Base-by-base conservation (phyloP, 2,888 invertebrate species). In the Neoascia interrupta region DNA sequence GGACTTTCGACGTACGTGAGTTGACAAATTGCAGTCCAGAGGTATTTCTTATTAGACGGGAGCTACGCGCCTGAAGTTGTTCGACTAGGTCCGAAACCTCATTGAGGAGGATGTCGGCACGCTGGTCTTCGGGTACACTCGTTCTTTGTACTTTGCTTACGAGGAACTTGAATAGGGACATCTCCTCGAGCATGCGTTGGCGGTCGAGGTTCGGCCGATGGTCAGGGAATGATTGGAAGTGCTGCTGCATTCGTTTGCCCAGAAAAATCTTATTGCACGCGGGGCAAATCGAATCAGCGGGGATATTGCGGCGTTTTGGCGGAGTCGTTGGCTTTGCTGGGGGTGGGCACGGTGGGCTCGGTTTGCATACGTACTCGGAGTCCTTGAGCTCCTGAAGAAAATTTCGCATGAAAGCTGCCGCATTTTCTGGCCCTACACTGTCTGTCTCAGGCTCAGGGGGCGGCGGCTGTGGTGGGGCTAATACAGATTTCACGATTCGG, bases 211-310 rank as follows among this genome's bases (percentile, higher is more conserved):
- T 73, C 2, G 49, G 61, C 5, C 73, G 41, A 56, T 88, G 88
- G 23, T 86, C 86, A 0, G 88, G 88, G 81, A 84, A 85, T 60
- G 86, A 82, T 10, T 84, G 84, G 37, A 84, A 87, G 76, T 88
- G 89, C 0, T 85, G 84, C 66, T 86, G 83, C 82, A 88, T 64
- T 2, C 87, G 84, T 15, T 81, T 82, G 0, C 88, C 88, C 36
- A 88, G 75, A 66, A 88, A 88, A 5, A 88, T 85, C 82, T 88
- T 88, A 16, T 86, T 84, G 72, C 88, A 88, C 2, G 85, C 85
- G 0, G 85, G 87, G 45, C 88, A 88, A 60, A 85, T 84, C 3
- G 86, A 84, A 28, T 86, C 84, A 0, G 84, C 84, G 19, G 88
- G 85, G 11, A 87, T 79, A 36, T 84, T 82, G 13, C 85, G 82